These are phyloP conservation scores for Leuciscus idus DNA, from an alignment of 2,113 vertebrate species.

Conservation along the genomic window DNA sequence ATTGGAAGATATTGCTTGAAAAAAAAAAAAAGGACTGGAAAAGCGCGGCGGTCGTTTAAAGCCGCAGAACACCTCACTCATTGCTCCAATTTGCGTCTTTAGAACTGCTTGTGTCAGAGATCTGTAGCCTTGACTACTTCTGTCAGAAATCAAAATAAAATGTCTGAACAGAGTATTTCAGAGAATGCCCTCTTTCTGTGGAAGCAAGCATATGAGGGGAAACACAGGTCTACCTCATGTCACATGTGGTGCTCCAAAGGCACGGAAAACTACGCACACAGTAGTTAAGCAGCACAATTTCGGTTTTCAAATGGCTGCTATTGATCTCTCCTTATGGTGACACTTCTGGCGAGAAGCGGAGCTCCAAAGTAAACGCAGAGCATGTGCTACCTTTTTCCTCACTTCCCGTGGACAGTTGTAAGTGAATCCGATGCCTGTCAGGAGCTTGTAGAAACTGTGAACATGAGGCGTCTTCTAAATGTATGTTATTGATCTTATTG, in stretches of 20 bases:
- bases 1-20: constrained; percentile 62
- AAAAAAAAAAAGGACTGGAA: constrained; percentile 64
- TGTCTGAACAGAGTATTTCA: constrained; percentile 66
- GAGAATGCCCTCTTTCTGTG: constrained; percentile 63
- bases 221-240: constrained; percentile 64
- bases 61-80: constrained; percentile 68
- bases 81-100: constrained; percentile 61
- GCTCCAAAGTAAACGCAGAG: constrained; percentile 67
- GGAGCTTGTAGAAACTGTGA: constrained; percentile 61
- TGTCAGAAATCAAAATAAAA: constrained; percentile 76
- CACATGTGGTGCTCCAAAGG: constrained; percentile 63
- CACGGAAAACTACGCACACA: constrained; percentile 70
- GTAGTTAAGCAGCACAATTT: constrained; percentile 67
- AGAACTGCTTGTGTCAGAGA: constrained; percentile 68
- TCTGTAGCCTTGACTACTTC: constrained; percentile 70
- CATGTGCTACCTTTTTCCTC: constrained; percentile 61
- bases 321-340: constrained; percentile 67
- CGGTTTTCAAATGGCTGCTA: constrained; percentile 67
- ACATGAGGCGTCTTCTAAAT: constrained; percentile 56
- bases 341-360: constrained; percentile 63
- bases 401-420: constrained; percentile 63
- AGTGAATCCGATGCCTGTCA: constrained; percentile 63
- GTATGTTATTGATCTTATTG: background rate
- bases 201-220: constrained; percentile 59
- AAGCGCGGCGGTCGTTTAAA: constrained; percentile 68